These are phyloP conservation scores for Eremobia ochroleuca DNA, from an alignment of 2,888 invertebrate species.

Conservation along the genomic window DNA sequence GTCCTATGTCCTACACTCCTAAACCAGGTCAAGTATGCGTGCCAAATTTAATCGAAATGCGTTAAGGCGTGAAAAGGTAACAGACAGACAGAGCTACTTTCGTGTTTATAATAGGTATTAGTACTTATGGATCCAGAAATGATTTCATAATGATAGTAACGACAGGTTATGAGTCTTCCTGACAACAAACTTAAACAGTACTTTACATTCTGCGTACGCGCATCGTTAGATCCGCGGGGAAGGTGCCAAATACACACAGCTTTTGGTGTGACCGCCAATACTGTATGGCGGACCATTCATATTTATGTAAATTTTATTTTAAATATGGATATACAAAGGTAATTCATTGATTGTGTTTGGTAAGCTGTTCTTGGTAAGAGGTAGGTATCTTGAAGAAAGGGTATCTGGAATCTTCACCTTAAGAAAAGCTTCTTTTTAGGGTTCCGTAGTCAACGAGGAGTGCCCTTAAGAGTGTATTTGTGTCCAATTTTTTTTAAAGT, in stretches of 20 bases:
- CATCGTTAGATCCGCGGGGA: slow-evolving; percentile 25
- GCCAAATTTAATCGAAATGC: not conserved
- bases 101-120: not conserved
- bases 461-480: not conserved
- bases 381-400: not conserved
- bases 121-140: not conserved
- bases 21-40: not conserved
- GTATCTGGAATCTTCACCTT: not conserved
- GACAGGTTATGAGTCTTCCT: not conserved
- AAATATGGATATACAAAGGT: slow-evolving; percentile 53
- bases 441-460: no score
- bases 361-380: slow-evolving; percentile 5
- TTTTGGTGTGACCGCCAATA: slow-evolving; percentile 59
- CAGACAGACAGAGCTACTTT: not conserved
- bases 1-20: not conserved
- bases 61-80: no score
- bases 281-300: slow-evolving; percentile 58
- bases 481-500: not conserved
- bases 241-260: slow-evolving; percentile 54
- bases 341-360: slow-evolving; percentile 47
- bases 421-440: not conserved
- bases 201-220: slow-evolving; percentile 49
- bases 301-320: slow-evolving; percentile 53
- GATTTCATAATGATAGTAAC: not conserved
- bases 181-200: not conserved